phyloP scores from a whole-genome alignment of 1,140 invertebrate genomes.

The Leptestheria dahalacensis region DNA sequence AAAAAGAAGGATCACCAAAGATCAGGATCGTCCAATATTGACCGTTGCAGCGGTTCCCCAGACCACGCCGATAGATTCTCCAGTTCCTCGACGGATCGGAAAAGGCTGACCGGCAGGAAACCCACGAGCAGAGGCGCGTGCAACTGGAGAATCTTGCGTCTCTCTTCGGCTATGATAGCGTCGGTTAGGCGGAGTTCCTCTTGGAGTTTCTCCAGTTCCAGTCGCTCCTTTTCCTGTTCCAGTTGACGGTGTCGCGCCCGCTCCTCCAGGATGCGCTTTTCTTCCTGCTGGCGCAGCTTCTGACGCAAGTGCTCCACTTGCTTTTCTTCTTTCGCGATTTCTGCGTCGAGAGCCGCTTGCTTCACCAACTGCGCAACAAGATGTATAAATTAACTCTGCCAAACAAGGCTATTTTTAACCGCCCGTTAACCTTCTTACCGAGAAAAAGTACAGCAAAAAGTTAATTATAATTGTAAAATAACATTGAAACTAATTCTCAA shows the following conservation, averaged over 20 bases:
- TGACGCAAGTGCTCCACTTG: not conserved
- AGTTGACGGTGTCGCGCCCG: not conserved
- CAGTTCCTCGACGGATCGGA: not conserved
- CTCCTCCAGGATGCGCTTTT: not conserved
- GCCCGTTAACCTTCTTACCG: no score
- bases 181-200: not conserved
- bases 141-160: not conserved
- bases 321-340: not conserved
- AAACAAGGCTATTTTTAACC: no score
- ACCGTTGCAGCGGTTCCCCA: not conserved
- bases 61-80: not conserved
- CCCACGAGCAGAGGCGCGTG: constrained; percentile 7
- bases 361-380: not conserved
- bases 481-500: no score
- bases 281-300: not conserved
- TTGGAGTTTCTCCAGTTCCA: not conserved
- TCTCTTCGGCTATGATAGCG: not conserved
- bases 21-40: not conserved
- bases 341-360: not conserved
- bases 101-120: constrained; percentile 1
- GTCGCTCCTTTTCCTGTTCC: not conserved
- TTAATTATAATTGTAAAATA: no score
- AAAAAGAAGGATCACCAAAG: not conserved
- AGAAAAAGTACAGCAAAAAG: no score
- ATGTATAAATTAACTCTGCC: no score